phyloP scores from a whole-genome alignment of 2,888 invertebrate genomes.

The Drosophila falleni region DNA sequence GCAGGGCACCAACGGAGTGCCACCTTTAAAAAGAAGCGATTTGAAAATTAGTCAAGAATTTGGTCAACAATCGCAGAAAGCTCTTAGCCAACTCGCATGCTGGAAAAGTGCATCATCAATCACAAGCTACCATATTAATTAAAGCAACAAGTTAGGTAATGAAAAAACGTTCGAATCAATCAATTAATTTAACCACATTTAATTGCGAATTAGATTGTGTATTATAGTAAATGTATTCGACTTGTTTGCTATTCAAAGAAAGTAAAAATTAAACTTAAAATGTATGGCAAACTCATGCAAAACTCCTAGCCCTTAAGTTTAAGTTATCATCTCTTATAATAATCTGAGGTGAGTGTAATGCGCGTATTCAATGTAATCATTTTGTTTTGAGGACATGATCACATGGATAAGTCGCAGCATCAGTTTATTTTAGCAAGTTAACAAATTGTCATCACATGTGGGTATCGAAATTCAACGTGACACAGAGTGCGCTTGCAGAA shows the following conservation, averaged over 20 bases:
- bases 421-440: conserved; percentile 36
- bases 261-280: conserved; percentile 20
- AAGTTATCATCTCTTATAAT: background rate
- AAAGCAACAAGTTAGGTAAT: conserved; percentile 50
- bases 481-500: conserved; percentile 70
- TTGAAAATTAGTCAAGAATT: conserved; percentile 27
- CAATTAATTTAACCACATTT: conserved; percentile 44
- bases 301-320: conserved; percentile 19
- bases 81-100: conserved; percentile 58
- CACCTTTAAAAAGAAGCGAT: conserved; percentile 84
- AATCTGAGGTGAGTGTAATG: conserved; percentile 23
- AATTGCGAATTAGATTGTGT: conserved; percentile 55
- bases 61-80: conserved; percentile 7
- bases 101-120: conserved; percentile 54
- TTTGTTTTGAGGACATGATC: conserved; percentile 20
- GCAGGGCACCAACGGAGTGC: conserved; percentile 86
- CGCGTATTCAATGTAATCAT: conserved; percentile 53
- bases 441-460: conserved; percentile 58
- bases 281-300: conserved; percentile 59
- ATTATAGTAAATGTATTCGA: conserved; percentile 32
- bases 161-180: conserved; percentile 47
- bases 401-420: conserved; percentile 56
- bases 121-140: conserved; percentile 53
- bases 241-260: conserved; percentile 27
- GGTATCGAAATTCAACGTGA: conserved; percentile 54